Evolutionary conservation across 2,888 invertebrate species (phyloP), one percentile per base, ranked within the genome.

Genomic region (Mimas tiliae): DNA sequence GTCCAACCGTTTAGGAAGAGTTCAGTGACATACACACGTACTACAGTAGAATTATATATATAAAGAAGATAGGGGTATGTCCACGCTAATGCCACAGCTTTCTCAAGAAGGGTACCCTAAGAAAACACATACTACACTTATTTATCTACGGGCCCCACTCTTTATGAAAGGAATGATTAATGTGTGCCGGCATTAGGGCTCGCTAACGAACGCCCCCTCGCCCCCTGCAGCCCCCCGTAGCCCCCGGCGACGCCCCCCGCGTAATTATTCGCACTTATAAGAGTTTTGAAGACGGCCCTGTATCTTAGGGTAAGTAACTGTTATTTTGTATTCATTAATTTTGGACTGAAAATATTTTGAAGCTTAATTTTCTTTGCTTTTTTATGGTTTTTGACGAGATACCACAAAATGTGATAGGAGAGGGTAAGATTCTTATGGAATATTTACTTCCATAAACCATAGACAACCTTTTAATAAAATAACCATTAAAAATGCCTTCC

Each of bases 101-200:
- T 80, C 91, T 89, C 88, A 91, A 90, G 90, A 88, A 88, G 85
- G 89, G 90, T 91, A 90, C 89, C 90, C 93, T 90, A 92, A 93
- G 93, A 93, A 93, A 93, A 91, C 90, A 93, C 92, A 91, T 93
- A 93, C 89, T 93, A 93, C 91, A 93, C 90, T 93, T 93, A 93
- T 93, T 93, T 93, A 93, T 93, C 93, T 93, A 90, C 86, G 84
- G 79, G 82, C 89, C 89, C 91, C 90, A 91, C 91, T 93, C 93
- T 93, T 93, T 93, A 92, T 93, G 93, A 93, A 93, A 93, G 93
- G 92, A 91, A 93, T 93, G 93, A 93, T 93, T 93, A 93, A 93
- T 93, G 93, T 91, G 88, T 91, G 88, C 89, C 87, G 86, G 91
- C 92, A 91, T 92, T 93, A 92, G 89, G 93, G 90, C 86, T 79